Conservation (phyloP, 2,797 vertebrate species). For the Falco biarmicus region DNA sequence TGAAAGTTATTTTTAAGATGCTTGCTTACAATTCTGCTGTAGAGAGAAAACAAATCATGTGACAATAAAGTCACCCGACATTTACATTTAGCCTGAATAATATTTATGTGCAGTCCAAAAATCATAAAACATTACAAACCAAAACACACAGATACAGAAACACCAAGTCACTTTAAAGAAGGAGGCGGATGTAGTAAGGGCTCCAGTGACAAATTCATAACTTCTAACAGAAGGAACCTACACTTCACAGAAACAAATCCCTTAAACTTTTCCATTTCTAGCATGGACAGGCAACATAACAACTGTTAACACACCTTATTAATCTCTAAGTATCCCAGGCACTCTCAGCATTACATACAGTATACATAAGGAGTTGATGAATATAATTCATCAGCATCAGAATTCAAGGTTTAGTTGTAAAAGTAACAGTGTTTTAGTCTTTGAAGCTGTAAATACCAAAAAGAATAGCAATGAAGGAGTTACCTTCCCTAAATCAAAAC, state of each 20-base stretch:
- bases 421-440: neutral
- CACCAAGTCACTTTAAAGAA: too few relatives aligned
- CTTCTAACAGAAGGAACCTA: too few relatives aligned
- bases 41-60: fast-evolving
- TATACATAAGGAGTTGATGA: fast-evolving
- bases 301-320: neutral
- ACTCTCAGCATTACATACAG: fast-evolving
- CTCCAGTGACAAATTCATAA: too few relatives aligned
- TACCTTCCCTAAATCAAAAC: too few relatives aligned
- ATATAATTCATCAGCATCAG: fast-evolving
- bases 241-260: too few relatives aligned
- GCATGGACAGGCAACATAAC: fast-evolving
- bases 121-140: too few relatives aligned
- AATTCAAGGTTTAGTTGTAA: neutral
- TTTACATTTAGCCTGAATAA: too few relatives aligned
- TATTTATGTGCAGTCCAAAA: too few relatives aligned
- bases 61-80: neutral
- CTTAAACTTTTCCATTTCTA: neutral
- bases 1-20: fast-evolving
- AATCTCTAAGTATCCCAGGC: neutral
- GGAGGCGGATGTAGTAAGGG: too few relatives aligned
- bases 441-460: neutral
- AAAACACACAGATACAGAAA: too few relatives aligned
- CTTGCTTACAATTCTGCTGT: neutral
- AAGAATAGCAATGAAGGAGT: too few relatives aligned